Conservation (phyloP, 2,113 vertebrate genomes). For the Leucopsar rothschildi region DNA sequence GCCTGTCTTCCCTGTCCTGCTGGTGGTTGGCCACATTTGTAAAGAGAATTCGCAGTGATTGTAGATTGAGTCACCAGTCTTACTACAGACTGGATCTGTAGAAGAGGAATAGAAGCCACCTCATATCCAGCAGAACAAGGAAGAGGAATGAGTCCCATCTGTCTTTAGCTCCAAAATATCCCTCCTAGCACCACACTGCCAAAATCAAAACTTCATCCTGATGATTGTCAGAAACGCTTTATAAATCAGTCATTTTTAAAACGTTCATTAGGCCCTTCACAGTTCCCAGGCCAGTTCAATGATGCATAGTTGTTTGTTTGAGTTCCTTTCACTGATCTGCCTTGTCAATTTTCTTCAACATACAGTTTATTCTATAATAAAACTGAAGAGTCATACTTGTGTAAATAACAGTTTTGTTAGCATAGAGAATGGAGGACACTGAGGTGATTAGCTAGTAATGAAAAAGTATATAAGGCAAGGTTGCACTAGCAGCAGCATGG, state of each 20-base stretch:
- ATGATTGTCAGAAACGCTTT: neutral
- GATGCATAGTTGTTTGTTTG: neutral
- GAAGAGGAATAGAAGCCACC: neutral
- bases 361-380: neutral
- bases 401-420: neutral
- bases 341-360: neutral
- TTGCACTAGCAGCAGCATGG: neutral
- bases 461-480: neutral
- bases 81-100: neutral
- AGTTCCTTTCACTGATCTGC: neutral
- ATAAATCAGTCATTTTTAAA: neutral
- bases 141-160: neutral
- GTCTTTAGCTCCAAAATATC: neutral
- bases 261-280: neutral
- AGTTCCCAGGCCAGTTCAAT: neutral
- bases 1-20: too few relatives aligned
- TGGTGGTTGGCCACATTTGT: neutral
- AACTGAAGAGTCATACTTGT: neutral
- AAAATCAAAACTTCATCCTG: neutral
- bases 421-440: neutral
- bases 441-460: neutral
- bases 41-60: fast-evolving
- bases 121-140: neutral
- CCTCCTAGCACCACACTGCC: neutral
- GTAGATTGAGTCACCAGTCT: fast-evolving